Evolutionary conservation across 1,140 invertebrate genomes (phyloP), one percentile per base, ranked within the genome.

Genomic region (Drosophila varians): DNA sequence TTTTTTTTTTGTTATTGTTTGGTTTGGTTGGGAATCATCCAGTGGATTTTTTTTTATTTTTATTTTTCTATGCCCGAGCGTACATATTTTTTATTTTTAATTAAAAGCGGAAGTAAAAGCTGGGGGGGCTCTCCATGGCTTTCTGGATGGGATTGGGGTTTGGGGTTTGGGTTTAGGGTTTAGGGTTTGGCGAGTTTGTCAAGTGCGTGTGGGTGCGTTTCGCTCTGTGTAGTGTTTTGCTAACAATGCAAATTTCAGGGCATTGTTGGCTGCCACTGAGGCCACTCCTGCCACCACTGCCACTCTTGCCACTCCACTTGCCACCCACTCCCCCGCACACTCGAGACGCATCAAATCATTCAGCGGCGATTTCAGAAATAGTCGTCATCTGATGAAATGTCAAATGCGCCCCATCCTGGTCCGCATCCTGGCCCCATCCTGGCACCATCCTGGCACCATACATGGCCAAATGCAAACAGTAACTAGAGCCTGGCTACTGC

Each of bases 51-150:
- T n/a, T 40, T 54, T n/a, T 56, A 14, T 25, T 36, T 36, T 28
- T 49, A 38, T 58, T 65, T 36, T 65, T 51, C 61, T 26, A 45
- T 65, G 64, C 36, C 12, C 8, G 46, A 36, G 58, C 31, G 38
- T 45, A 66, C 48, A 66, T 68, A 68, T 84, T 77, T 86, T 87
- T 87, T 87, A 87, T 87, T 87, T 87, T 87, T 87, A 87, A 87
- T 87, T 87, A 87, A 87, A 86, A 87, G 83, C 82, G 82, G 82
- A 87, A 87, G 82, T 87, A 77, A 82, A 87, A 69, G 80, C 56
- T 61, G 55, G 47, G 51, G 56, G 55, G n/a, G n/a, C n/a, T n/a
- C n/a, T n/a, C n/a, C n/a, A n/a, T n/a, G n/a, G n/a, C n/a, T n/a
- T n/a, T n/a, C 53, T 56, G 45, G 42, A 31, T 47, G 49, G 43